Evolutionary conservation across 2,797 vertebrate genomes (phyloP), one percentile per base, ranked within the genome.

Genomic region (Brachymystax lenok): DNA sequence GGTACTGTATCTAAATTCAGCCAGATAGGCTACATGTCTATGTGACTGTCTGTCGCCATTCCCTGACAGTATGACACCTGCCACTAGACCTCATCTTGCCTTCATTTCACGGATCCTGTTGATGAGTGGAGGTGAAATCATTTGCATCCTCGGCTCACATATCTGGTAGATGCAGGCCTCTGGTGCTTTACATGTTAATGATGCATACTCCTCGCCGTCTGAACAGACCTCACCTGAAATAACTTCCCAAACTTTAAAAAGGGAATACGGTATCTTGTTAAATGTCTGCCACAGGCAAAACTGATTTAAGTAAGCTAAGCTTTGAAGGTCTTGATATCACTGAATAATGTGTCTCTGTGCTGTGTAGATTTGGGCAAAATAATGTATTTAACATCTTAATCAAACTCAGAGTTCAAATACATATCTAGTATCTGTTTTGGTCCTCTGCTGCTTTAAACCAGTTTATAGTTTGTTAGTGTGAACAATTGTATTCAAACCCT

Each of bases 51-150:
- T 40, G 19, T 10, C 10, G 30, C 17, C 30, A 35, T 24, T 50
- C 19, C 35, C 17, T 69, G 35, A 13, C 69, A 21, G 19, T 74
- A 40, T 59, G 83, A 82, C 84, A 79, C 81, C 78, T 88, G 81
- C 87, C 84, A 74, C 74, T 51, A 71, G 40, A 71, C 69, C 74
- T 30, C 0, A 24, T 61, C 59, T n/a, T 59, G 54, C 54, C 54
- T 61, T 61, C 16, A 51, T 16, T 33, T 27, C 50, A 40, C 16
- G 17, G 27, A 46, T 74, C n/a, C 75, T 74, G 76, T 35, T 84
- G 84, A 88, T 84, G 83, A 85, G 77, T 70, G 77, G 83, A 80
- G 84, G 77, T 51, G 71, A 70, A 46, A 83, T 83, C 83, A 84
- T 88, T 81, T 83, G 84, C 80, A 85, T 71, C 77, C 52, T 33